Base-by-base conservation (phyloP, 1,140 invertebrate species). In the Drosophila triauraria region DNA sequence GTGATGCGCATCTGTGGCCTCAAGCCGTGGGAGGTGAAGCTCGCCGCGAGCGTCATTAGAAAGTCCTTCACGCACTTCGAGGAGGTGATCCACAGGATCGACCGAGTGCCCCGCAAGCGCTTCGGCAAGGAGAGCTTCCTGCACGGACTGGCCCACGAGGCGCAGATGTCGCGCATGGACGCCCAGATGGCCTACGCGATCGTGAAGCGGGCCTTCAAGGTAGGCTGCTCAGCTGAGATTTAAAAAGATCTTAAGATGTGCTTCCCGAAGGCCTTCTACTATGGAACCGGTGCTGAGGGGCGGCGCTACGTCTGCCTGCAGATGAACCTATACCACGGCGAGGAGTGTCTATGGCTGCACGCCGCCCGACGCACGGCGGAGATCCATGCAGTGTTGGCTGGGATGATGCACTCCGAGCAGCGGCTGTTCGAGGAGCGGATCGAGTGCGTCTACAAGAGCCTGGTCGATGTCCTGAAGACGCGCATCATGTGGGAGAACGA, bases 1-100 rank as follows among this genome's bases (percentile, higher is more conserved):
- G 78, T 92, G 6, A 92, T 92, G 87, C 51, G 59, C 0, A 79
- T 92, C n/a, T 91, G 91, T 20, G 75, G 83, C 0, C 69, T 92
- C 2, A 53, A 42, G 1, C 23, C 75, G 0, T 81, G 72, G 72
- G 74, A 91, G 42, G 90, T 87, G n/a, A 77, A 72, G 30, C 69
- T 64, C 0, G 40, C 76, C 15, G 42, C 48, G 7, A 48, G 61
- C 10, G 54, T 64, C 17, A 91, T 92, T 20, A 61, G 50, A 1
- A 60, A 72, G 6, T 67, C 75, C 15, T 81, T 92, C 35, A n/a
- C 42, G 2, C 81, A 92, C 35, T 92, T 71, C 51, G 84, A 87
- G 7, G 91, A 92, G 47, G 51, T 92, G 8, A 50, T 69, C 10
- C 46, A 65, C 10, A 51, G 75, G 17, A 67, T 92, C 2, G 81